Evolutionary conservation across 2,113 vertebrate species (phyloP).

Genomic region (Bagarius yarrelli): DNA sequence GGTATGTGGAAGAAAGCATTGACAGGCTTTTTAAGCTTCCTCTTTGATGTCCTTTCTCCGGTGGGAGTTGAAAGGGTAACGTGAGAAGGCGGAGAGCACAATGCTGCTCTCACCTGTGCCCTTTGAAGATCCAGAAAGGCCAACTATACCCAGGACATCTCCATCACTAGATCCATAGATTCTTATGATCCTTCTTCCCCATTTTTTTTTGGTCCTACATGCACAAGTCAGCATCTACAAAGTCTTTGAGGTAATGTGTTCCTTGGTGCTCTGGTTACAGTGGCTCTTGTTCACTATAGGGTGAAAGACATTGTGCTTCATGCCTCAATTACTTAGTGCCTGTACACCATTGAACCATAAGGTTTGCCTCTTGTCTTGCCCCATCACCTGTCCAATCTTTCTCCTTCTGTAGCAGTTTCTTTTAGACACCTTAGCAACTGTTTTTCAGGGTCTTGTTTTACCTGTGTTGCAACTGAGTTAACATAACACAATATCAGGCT

Average conservation of each 20-base stretch:
- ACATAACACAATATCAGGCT: not conserved
- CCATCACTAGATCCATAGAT: slow-evolving; percentile 59
- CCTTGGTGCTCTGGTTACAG: slow-evolving; percentile 68
- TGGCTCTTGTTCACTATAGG: slow-evolving; percentile 55
- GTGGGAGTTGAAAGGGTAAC: slow-evolving; percentile 74
- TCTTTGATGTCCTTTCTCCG: slow-evolving; percentile 71
- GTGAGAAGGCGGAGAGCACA: slow-evolving; percentile 69
- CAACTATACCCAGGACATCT: slow-evolving; percentile 70
- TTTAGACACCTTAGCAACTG: slow-evolving; percentile 9
- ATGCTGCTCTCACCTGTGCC: slow-evolving; percentile 75
- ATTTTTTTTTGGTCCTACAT: slow-evolving; percentile 68
- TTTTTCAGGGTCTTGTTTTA: slow-evolving; percentile 24
- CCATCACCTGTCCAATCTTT: slow-evolving; percentile 8
- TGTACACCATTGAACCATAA: slow-evolving; percentile 52
- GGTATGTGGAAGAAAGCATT: slow-evolving; percentile 59
- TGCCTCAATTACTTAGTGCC: slow-evolving; percentile 53
- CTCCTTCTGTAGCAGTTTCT: slow-evolving; percentile 25
- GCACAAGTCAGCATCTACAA: slow-evolving; percentile 61
- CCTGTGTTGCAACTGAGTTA: not conserved
- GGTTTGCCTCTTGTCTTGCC: slow-evolving; percentile 44
- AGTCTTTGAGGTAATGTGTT: slow-evolving; percentile 64
- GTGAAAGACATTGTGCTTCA: slow-evolving; percentile 65
- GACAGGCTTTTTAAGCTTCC: slow-evolving; percentile 60
- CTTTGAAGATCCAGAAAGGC: slow-evolving; percentile 75
- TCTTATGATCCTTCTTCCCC: slow-evolving; percentile 43